Percentiles rank a stretch among this genome's conserved stretches.
phyloP scores from a whole-genome alignment of 2,797 vertebrate genomes.

The Tachyglossus aculeatus region DNA sequence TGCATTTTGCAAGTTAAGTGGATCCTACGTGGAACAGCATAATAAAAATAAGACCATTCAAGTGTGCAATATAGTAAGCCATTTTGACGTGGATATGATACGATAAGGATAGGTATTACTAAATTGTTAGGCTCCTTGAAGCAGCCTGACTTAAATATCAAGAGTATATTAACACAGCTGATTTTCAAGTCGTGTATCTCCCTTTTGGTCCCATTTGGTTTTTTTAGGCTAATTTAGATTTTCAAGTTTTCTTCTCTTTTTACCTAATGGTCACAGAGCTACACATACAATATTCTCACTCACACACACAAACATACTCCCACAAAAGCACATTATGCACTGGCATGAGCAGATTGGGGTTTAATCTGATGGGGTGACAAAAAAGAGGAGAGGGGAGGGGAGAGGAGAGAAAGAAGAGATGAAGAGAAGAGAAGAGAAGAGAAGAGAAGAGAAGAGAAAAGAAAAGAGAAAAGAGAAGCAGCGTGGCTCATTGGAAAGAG shows the following conservation, averaged over 20 bases:
- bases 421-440: too few species aligned
- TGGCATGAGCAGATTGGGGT: too few species aligned
- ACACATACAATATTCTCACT: too few species aligned
- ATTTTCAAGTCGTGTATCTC: conserved; percentile 33
- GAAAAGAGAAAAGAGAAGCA: too few species aligned
- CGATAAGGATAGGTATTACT: conserved; percentile 50
- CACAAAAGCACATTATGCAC: too few species aligned
- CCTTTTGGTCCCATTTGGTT: not conserved
- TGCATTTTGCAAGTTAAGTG: conserved; percentile 37
- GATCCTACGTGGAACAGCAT: conserved; percentile 36
- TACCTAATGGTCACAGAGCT: too few species aligned
- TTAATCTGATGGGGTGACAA: too few species aligned
- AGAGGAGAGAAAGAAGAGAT: too few species aligned
- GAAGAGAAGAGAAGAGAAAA: too few species aligned
- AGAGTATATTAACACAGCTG: conserved; percentile 53
- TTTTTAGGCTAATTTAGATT: conserved; percentile 11
- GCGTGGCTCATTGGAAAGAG: too few species aligned
- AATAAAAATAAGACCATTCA: conserved; percentile 65
- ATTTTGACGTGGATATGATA: conserved; percentile 57
- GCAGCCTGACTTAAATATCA: conserved; percentile 40
- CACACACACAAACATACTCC: too few species aligned
- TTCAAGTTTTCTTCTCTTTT: conserved; percentile 9
- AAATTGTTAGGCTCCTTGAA: conserved; percentile 51
- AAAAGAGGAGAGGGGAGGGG: too few species aligned
- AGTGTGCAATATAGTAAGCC: conserved; percentile 64